phyloP scores from a whole-genome alignment of 2,888 invertebrate genomes.

The Chaetogeoica ovagalla region DNA sequence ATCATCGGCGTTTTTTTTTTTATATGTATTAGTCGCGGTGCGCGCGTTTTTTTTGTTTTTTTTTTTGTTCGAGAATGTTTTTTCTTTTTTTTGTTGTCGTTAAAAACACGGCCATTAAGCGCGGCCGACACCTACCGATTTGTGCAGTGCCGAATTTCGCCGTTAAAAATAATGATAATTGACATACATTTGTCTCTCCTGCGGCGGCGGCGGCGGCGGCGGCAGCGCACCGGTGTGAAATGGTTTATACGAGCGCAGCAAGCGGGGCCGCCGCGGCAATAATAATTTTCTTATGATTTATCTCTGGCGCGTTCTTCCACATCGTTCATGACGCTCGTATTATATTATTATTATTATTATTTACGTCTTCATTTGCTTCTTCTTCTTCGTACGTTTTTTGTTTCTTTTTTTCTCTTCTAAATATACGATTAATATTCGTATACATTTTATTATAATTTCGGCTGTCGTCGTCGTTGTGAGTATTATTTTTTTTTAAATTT shows the following conservation, averaged over 20 bases:
- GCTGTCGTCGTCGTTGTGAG: too few species aligned
- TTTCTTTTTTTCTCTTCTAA: too few species aligned
- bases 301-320: too few species aligned
- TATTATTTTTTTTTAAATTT: too few species aligned
- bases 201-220: too few species aligned
- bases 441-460: not conserved
- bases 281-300: constrained; percentile 46
- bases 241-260: constrained; percentile 16
- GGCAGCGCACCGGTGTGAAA: constrained; percentile 32
- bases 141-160: constrained; percentile 39
- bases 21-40: not conserved
- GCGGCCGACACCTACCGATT: constrained; percentile 43
- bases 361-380: constrained; percentile 1
- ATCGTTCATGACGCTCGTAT: not conserved
- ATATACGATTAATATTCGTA: not conserved
- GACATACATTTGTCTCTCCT: constrained; percentile 44
- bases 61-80: too few species aligned
- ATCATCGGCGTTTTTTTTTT: not conserved
- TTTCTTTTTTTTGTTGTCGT: too few species aligned
- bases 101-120: constrained; percentile 44
- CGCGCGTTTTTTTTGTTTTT: too few species aligned
- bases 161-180: constrained; percentile 46
- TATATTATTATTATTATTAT: too few species aligned
- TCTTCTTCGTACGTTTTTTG: too few species aligned
- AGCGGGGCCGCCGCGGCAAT: not conserved